A percentile compares a stretch with the other conserved stretches of the same genome.
phyloP scores from a whole-genome alignment of 1,140 invertebrate species.

The Meloidogyne exigua region DNA sequence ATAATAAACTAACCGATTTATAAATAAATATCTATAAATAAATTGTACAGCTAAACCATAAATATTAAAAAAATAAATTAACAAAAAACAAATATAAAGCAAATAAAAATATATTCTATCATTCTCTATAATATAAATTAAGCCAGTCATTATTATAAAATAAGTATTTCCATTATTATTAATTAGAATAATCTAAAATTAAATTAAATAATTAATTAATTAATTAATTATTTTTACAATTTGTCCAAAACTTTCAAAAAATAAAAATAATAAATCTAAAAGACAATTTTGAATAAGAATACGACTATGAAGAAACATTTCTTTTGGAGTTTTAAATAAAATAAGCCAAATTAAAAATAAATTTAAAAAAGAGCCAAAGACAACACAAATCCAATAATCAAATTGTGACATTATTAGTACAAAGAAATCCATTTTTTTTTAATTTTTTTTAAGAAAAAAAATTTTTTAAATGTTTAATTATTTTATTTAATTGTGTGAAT shows the following conservation, averaged over 20 bases:
- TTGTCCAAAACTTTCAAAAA: background rate
- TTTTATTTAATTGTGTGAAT: too few species aligned
- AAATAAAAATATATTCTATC: background rate
- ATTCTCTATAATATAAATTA: background rate
- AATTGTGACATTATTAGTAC: too few species aligned
- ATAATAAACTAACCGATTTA: background rate
- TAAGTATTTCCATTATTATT: background rate
- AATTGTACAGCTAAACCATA: background rate
- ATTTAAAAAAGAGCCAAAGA: background rate
- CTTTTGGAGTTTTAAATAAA: background rate
- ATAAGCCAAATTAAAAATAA: conserved; percentile 5
- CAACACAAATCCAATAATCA: background rate
- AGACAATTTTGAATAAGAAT: conserved; percentile 1
- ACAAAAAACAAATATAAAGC: background rate
- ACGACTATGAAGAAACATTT: background rate
- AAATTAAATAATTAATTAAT: background rate
- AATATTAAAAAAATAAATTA: background rate
- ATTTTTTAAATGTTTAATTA: too few species aligned
- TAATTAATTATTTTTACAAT: too few species aligned
- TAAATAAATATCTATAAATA: background rate
- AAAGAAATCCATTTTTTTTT: background rate
- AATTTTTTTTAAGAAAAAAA: too few species aligned
- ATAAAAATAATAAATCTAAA: background rate
- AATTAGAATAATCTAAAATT: background rate
- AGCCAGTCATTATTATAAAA: background rate